phyloP scores from a whole-genome alignment of 2,797 vertebrate species.

The Bradypodion pumilum region DNA sequence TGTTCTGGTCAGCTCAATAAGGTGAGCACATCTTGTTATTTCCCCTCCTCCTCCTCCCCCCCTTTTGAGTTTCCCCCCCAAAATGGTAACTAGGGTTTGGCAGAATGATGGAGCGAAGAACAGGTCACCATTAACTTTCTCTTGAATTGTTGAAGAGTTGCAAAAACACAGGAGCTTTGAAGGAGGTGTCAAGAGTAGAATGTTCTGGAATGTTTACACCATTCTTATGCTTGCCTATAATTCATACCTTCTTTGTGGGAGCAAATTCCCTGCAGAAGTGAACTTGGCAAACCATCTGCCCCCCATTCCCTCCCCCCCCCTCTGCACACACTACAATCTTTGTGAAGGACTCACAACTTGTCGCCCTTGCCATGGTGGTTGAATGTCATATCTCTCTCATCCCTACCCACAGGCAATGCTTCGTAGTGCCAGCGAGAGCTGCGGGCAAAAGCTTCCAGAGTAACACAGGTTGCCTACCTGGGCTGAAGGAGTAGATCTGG shows the following conservation, averaged over 20 bases:
- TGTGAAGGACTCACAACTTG: not conserved
- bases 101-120: too few relatives aligned
- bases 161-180: not conserved
- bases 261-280: not conserved
- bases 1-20: not conserved
- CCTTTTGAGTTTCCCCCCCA: not conserved
- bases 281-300: not conserved
- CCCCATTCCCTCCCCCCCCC: not conserved
- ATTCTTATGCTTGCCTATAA: not conserved
- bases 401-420: not conserved
- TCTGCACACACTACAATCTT: too few relatives aligned
- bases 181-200: not conserved
- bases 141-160: not conserved
- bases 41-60: not conserved
- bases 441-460: not conserved
- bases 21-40: not conserved
- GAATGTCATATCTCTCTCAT: not conserved
- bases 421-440: not conserved
- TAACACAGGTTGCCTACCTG: not conserved
- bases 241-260: not conserved
- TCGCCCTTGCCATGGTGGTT: not conserved
- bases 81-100: not conserved
- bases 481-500: not conserved
- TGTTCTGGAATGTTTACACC: not conserved
- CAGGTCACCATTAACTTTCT: not conserved